Base-by-base conservation (phyloP, 2,113 vertebrate genomes). In the Sitta europaea region DNA sequence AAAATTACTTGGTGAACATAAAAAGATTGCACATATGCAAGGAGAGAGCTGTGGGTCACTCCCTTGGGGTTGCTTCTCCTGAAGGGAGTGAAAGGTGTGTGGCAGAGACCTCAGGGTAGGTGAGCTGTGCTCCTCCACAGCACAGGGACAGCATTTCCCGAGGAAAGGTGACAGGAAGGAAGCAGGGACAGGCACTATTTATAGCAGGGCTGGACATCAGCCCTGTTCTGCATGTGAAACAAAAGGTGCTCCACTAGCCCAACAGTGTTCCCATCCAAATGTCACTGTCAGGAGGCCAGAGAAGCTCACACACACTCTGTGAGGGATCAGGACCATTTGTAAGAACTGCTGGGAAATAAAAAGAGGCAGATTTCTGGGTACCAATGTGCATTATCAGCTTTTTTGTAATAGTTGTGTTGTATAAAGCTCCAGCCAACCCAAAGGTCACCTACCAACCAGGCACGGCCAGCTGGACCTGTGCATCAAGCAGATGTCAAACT, bases 271-370 rank as follows among this genome's bases (percentile, higher is more conserved):
- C 27, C 28, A 31, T 45, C 3, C 13, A 38, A 73, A 84, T 58
- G 61, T 25, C 65, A 77, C 59, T 1, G 2, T 2, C 68, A 79
- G 18, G 55, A 89, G 35, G 24, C 20, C 43, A 53, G 28, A 45
- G 35, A 35, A 87, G 17, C 36, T 31, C 4, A 2, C 45, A 31
- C 2, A 2, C 0, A 0, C 17, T 8, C 28, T 28, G 10, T 5
- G 11, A 38, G 4, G 12, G 6, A 25, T 2, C 1, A 3, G 4
- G 5, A 31, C 36, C 1, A 31, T 10, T 75, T 63, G 1, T 7
- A 62, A 92, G 54, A 74, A 3, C 10, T 53, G 20, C 2, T n/a
- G 50, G 40, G 20, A 72, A 48, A 45, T 55, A 38, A 35, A 3
- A 0, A 5, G 0, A 50, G 12, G 16, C 20, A 70, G 63, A 65